Percentiles rank a stretch among this genome's conserved stretches.
Evolutionary conservation across 1,140 invertebrate genomes (phyloP).

Genomic region (Diorhabda sublineata): DNA sequence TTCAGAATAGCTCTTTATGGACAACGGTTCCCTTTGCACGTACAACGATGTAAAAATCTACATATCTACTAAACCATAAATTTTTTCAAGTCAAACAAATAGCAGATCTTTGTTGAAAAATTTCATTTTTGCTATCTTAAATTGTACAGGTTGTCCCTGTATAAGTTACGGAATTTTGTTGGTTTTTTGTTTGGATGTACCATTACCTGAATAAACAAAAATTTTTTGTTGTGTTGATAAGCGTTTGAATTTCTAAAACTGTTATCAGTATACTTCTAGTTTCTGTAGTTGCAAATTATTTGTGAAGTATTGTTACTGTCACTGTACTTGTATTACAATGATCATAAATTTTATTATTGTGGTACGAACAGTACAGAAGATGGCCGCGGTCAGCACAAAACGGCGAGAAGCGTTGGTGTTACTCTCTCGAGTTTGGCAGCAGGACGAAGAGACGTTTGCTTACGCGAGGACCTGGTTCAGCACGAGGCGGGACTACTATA

Average conservation of each 20-base stretch:
- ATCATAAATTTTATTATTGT: background rate
- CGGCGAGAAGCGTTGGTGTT: background rate
- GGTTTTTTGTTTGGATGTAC: too few relatives aligned
- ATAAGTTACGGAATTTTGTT: too few relatives aligned
- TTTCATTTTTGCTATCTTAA: too few relatives aligned
- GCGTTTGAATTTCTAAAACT: background rate
- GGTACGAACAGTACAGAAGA: background rate
- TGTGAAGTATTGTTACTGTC: background rate
- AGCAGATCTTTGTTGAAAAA: too few relatives aligned
- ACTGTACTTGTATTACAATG: background rate
- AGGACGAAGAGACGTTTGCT: background rate
- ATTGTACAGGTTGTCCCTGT: too few relatives aligned
- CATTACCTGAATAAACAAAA: too few relatives aligned
- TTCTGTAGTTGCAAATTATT: too few relatives aligned
- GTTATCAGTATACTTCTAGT: background rate
- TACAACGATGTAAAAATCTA: too few relatives aligned
- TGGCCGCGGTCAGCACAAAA: background rate
- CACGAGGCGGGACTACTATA: background rate
- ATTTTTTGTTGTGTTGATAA: background rate
- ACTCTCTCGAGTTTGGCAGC: background rate
- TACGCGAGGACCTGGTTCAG: background rate
- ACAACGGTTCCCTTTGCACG: too few relatives aligned
- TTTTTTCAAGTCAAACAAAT: too few relatives aligned
- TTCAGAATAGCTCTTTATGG: too few relatives aligned
- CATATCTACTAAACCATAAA: too few relatives aligned